These are phyloP conservation scores for Hyppa rectilinea DNA, from an alignment of 2,888 invertebrate species.

Conservation along the genomic window DNA sequence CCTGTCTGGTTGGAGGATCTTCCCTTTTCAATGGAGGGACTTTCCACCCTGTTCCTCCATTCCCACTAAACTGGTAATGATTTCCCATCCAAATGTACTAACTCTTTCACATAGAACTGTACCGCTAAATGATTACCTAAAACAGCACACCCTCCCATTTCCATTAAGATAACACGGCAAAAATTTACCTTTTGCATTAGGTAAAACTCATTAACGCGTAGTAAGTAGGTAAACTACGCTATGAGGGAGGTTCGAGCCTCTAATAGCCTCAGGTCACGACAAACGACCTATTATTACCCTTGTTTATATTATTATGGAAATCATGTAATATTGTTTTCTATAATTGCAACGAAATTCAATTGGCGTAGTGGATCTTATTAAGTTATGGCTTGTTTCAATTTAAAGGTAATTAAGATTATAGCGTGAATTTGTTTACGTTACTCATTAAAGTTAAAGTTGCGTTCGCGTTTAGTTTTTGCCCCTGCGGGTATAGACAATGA, in stretches of 20 bases:
- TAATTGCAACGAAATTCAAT: conserved; percentile 72
- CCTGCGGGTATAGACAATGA: no score
- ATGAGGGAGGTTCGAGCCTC: conserved; percentile 22
- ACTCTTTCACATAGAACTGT: neutral
- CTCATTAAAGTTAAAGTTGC: neutral
- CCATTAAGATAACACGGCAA: conserved; percentile 61
- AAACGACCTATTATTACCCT: conserved; percentile 50
- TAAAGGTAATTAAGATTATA: neutral
- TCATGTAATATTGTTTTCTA: conserved; percentile 63
- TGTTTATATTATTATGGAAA: conserved; percentile 73
- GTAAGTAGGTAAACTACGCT: conserved; percentile 41
- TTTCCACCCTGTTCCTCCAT: no score
- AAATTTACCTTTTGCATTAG: conserved; percentile 50
- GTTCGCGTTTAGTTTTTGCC: neutral
- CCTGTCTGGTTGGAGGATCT: no score
- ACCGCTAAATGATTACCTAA: conserved; percentile 38
- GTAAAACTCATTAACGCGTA: conserved; percentile 57
- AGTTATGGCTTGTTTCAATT: conserved; percentile 49
- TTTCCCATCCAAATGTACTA: no score
- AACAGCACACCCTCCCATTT: conserved; percentile 43
- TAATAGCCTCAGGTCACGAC: conserved; percentile 69
- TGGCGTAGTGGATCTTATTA: conserved; percentile 62
- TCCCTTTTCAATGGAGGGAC: no score
- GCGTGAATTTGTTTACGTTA: neutral
- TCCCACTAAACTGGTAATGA: no score